Evolutionary conservation across 2,888 invertebrate genomes (phyloP).

Genomic region (Eupsilia transversa): DNA sequence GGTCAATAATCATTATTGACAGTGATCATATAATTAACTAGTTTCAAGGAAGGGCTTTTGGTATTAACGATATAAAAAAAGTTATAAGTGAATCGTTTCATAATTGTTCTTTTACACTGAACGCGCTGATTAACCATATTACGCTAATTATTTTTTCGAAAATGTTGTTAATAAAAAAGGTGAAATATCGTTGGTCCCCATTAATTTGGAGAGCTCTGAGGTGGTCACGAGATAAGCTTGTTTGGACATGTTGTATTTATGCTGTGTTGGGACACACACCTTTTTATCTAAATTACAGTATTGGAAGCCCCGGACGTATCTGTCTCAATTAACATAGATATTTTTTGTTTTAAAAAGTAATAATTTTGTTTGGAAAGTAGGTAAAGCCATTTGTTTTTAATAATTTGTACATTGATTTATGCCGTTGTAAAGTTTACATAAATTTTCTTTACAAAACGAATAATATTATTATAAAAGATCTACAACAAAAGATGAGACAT

Average conservation of each 20-base stretch:
- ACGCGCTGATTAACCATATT: conserved; percentile 68
- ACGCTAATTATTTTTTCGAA: conserved; percentile 65
- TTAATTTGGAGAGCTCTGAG: conserved; percentile 86
- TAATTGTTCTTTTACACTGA: conserved; percentile 66
- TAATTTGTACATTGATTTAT: conserved; percentile 50
- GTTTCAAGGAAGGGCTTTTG: conserved; percentile 79
- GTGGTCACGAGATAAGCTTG: conserved; percentile 87
- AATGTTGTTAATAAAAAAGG: conserved; percentile 69
- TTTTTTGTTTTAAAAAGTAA: conserved; percentile 64
- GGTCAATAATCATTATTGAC: conserved; percentile 89
- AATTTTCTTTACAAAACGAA: background rate
- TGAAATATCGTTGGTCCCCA: conserved; percentile 78
- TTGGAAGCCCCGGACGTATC: conserved; percentile 86
- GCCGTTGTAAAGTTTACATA: conserved; percentile 11
- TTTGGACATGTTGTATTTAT: conserved; percentile 87
- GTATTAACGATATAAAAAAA: conserved; percentile 60
- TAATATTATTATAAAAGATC: background rate
- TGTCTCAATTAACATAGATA: conserved; percentile 82
- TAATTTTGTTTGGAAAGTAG: conserved; percentile 62
- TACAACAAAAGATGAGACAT: conserved; percentile 7
- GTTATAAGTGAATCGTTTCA: conserved; percentile 64
- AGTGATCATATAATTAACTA: conserved; percentile 87
- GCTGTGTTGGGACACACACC: conserved; percentile 81
- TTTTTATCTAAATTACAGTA: conserved; percentile 87
- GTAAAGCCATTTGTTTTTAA: conserved; percentile 59